These are phyloP conservation scores for Vidua macroura DNA, from an alignment of 2,113 vertebrate species.

Conservation along the genomic window DNA sequence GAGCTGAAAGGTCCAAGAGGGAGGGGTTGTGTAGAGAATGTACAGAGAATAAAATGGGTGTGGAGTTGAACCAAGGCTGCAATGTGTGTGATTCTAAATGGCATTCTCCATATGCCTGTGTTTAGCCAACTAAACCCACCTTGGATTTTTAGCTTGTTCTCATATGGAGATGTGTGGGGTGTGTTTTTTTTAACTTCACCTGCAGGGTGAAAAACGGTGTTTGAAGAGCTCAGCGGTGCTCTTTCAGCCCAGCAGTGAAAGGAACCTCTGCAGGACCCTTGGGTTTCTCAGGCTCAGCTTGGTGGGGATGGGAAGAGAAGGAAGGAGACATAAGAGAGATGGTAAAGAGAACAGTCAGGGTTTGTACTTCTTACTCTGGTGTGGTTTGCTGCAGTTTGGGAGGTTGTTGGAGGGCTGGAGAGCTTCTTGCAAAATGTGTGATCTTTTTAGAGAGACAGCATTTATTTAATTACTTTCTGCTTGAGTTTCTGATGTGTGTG, in stretches of 20 bases:
- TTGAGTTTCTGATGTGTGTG: neutral
- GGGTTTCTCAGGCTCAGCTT: neutral
- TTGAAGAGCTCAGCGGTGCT: neutral
- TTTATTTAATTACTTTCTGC: neutral
- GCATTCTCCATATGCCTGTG: fast-evolving
- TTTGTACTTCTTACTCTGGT: neutral
- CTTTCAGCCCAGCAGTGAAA: neutral
- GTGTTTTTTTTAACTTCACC: neutral
- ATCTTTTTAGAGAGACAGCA: neutral
- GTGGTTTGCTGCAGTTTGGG: neutral
- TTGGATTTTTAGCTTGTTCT: neutral
- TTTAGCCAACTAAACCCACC: neutral
- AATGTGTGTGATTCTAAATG: neutral
- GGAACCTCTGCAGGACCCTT: neutral
- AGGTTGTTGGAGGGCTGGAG: neutral
- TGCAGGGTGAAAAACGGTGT: neutral
- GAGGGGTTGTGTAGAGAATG: neutral
- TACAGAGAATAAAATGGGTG: neutral
- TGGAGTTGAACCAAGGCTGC: neutral
- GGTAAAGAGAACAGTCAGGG: neutral
- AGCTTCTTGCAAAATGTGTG: neutral
- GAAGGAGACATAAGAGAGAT: neutral
- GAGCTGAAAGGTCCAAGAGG: neutral
- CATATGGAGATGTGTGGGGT: fast-evolving
- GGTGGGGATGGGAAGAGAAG: neutral